These are phyloP conservation scores for Ophthalmolycus amberensis DNA, from an alignment of 2,113 vertebrate genomes.

Conservation along the genomic window DNA sequence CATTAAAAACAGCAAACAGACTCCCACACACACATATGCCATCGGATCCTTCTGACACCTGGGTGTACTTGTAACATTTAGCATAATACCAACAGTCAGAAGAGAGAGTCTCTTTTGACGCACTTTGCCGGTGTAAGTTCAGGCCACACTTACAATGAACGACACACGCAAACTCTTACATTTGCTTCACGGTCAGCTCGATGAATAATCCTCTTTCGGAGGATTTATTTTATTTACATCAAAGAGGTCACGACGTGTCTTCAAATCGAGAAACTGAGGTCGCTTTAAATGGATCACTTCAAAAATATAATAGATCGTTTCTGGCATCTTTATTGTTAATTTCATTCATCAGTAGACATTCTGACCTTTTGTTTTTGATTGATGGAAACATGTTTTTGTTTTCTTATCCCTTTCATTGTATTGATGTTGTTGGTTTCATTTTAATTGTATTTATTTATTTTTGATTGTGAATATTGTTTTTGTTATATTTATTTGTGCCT, in stretches of 20 bases:
- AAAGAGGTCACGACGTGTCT: background rate
- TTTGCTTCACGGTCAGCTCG: background rate
- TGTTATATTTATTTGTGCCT: too few species aligned
- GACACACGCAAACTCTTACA: background rate
- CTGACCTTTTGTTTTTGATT: background rate
- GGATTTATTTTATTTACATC: background rate
- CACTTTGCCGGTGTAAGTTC: background rate
- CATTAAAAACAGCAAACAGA: background rate
- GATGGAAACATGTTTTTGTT: background rate
- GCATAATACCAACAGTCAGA: constrained; percentile 3
- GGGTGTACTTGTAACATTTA: constrained; percentile 34
- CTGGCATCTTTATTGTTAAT: background rate
- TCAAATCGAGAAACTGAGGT: background rate
- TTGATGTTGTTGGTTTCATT: background rate
- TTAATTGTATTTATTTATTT: background rate
- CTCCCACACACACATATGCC: constrained; percentile 27
- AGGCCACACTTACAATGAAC: background rate
- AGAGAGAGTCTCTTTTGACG: background rate
- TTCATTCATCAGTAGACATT: background rate
- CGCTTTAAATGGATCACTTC: background rate
- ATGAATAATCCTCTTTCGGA: background rate
- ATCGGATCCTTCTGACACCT: constrained; percentile 10
- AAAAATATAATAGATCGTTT: background rate
- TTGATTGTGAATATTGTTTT: background rate
- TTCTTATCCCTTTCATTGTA: background rate